phyloP scores from a whole-genome alignment of 2,113 vertebrate species.

The Poecile atricapillus region DNA sequence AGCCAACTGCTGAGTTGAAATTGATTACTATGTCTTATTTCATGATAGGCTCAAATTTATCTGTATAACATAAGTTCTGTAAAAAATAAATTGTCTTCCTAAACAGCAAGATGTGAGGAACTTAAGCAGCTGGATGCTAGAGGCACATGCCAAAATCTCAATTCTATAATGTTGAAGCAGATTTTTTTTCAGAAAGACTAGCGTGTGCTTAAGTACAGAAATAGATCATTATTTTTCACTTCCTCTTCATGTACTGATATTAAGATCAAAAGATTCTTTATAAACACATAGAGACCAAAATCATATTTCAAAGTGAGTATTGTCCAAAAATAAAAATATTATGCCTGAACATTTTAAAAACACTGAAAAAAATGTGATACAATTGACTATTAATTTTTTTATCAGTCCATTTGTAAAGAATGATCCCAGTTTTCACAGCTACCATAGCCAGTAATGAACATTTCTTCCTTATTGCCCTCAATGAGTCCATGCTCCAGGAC shows the following conservation, averaged over 20 bases:
- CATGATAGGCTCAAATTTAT: conserved; percentile 62
- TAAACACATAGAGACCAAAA: neutral
- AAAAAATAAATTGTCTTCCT: conserved; percentile 67
- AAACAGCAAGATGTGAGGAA: conserved; percentile 61
- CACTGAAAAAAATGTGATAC: neutral
- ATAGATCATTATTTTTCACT: conserved; percentile 24
- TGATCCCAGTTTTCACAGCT: neutral
- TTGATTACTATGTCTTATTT: conserved; percentile 70
- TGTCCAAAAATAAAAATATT: neutral
- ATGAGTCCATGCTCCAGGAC: neutral
- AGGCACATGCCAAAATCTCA: conserved; percentile 44
- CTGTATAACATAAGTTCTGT: conserved; percentile 48
- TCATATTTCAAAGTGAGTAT: neutral
- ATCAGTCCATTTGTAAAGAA: neutral
- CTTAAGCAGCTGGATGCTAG: conserved; percentile 62
- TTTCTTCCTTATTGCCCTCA: neutral
- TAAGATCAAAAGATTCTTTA: conserved; percentile 1
- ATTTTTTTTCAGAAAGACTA: conserved; percentile 42
- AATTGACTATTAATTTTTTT: neutral
- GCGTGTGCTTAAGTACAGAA: conserved; percentile 17
- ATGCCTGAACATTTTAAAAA: neutral
- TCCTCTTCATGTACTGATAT: conserved; percentile 16
- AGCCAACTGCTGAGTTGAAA: conserved; percentile 65
- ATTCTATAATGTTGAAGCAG: neutral
- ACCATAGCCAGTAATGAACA: neutral